Base-by-base conservation (phyloP, 2,113 vertebrate genomes). In the Aspidoscelis tigris region DNA sequence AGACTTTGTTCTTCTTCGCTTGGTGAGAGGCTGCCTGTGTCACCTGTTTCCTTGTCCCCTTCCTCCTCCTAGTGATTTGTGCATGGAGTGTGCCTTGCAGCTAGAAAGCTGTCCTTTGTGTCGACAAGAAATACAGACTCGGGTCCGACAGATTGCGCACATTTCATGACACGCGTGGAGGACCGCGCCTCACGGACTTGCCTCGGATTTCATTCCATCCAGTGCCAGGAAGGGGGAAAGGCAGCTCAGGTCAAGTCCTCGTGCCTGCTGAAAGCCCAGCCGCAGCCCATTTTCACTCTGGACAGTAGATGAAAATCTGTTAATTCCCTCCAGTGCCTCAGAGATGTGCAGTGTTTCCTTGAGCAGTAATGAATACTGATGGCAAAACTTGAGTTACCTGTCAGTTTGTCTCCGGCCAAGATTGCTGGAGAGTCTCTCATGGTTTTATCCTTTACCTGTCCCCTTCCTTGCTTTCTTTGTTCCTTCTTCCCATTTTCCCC, bases 61-160 rank as follows among this genome's bases (percentile, higher is more conserved):
- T 26, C 80, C 39, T 82, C 85, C 71, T 89, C 85, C 70, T 91
- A 99, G 99, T 88, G 98, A 98, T 94, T 97, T 99, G 94, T 99
- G 99, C 95, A 99, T 99, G 99, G 98, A 98, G 94, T 99, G 99
- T 99, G 99, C 98, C 97, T 98, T 99, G 98, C 99, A 99, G 90
- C 96, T 99, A 94, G 98, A 99, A 96, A 99, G 98, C 90, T 99
- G 99, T 95, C 99, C 99, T 21, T 95, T 99, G 95, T 99, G 99
- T 96, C 98, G 99, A 90, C 98, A 99, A 94, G 98, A 99, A 95
- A 99, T 99, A 95, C 97, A 99, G 91, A 98, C 97, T 53, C 96
- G 99, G 83, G 97, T 99, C 95, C 98, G 98, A 98, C 98, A 98
- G 93, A 99, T 99, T 92, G 97, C 98, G 85, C 98, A 99, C 85